These are phyloP conservation scores for Periophthalmodon schlosseri DNA, from an alignment of 2,113 vertebrate genomes.

Conservation along the genomic window DNA sequence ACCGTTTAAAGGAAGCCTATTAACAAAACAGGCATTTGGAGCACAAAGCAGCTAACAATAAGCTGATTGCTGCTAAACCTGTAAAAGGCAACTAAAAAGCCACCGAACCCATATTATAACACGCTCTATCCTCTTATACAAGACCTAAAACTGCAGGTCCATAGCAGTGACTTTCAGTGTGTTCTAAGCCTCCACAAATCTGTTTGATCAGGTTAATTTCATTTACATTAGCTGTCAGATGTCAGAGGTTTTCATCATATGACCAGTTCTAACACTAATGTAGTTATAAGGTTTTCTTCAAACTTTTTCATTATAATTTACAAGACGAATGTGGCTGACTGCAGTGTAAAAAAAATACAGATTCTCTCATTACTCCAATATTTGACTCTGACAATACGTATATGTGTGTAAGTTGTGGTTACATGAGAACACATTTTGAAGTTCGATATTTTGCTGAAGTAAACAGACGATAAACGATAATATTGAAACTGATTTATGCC, in stretches of 20 bases:
- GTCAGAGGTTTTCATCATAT: slow-evolving; percentile 28
- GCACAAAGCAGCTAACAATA: slow-evolving; percentile 27
- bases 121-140: slow-evolving; percentile 44
- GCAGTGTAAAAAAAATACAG: background rate
- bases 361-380: too few species aligned
- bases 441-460: too few species aligned
- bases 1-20: background rate
- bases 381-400: too few species aligned
- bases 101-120: slow-evolving; percentile 21
- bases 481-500: too few species aligned
- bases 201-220: slow-evolving; percentile 37
- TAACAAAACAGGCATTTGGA: background rate
- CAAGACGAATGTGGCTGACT: background rate
- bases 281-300: too few species aligned
- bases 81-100: slow-evolving; percentile 42
- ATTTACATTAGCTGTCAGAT: slow-evolving; percentile 44
- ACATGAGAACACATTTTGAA: too few species aligned
- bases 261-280: slow-evolving; percentile 27
- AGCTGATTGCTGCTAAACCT: slow-evolving; percentile 60
- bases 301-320: too few species aligned
- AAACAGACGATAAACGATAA: too few species aligned
- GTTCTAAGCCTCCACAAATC: slow-evolving; percentile 1
- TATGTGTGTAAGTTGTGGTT: too few species aligned
- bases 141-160: slow-evolving; percentile 17
- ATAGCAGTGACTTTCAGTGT: slow-evolving; percentile 3